These are phyloP conservation scores for Latrodectus geometricus DNA, from an alignment of 1,140 invertebrate genomes.

Conservation along the genomic window DNA sequence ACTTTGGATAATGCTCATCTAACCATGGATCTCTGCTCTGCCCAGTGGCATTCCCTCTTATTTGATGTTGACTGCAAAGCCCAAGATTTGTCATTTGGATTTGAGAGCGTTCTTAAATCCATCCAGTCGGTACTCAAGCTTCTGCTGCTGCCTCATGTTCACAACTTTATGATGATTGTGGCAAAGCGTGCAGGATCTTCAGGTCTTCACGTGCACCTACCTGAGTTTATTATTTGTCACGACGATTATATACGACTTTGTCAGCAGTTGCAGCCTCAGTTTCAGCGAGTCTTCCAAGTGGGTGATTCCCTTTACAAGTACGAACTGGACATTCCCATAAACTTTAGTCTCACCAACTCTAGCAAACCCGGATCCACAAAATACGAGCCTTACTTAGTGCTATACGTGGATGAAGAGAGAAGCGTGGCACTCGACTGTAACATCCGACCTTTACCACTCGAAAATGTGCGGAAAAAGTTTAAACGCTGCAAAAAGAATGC, in stretches of 20 bases:
- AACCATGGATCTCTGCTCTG: constrained; percentile 1
- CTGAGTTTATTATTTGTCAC: not conserved
- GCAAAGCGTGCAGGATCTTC: not conserved
- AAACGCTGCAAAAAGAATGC: constrained; percentile 12
- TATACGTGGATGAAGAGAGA: constrained; percentile 30
- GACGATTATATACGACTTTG: constrained; percentile 28
- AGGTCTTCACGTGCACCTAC: constrained; percentile 11
- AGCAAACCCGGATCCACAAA: not conserved
- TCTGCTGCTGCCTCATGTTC: not conserved
- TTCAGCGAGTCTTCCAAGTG: not conserved
- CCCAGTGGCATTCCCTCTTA: not conserved
- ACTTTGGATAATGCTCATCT: not conserved
- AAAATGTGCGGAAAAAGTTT: not conserved
- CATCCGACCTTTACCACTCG: no score
- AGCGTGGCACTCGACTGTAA: not conserved
- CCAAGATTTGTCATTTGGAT: no score
- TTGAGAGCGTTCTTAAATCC: not conserved
- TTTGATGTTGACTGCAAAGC: constrained; percentile 8
- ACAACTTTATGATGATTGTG: not conserved
- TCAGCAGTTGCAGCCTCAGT: not conserved
- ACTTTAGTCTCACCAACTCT: not conserved
- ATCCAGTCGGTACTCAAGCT: not conserved
- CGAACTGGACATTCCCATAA: not conserved
- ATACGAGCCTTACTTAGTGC: not conserved
- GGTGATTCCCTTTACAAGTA: not conserved